Evolutionary conservation across 2,797 vertebrate species (phyloP).

Genomic region (Zenarchopterus dispar): DNA sequence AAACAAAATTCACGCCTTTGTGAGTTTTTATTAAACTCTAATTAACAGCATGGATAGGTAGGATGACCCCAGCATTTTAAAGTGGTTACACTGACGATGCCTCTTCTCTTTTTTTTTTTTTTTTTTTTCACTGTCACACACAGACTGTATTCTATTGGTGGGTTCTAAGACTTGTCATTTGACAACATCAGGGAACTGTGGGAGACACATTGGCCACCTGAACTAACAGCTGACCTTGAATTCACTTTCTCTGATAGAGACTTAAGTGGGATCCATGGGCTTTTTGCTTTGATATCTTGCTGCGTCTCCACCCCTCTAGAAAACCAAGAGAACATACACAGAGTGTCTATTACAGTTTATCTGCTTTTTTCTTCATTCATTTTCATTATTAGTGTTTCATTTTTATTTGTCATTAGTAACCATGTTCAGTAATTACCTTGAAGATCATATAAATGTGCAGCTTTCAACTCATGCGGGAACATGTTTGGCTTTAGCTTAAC

Average conservation of each 20-base stretch:
- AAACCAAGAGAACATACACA: slow-evolving; percentile 22
- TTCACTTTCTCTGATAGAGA: slow-evolving; percentile 76
- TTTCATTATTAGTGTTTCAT: no score
- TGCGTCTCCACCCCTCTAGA: slow-evolving; percentile 29
- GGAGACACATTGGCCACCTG: slow-evolving; percentile 58
- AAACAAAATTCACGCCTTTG: slow-evolving; percentile 52
- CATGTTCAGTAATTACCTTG: not conserved
- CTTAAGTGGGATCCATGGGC: slow-evolving; percentile 75
- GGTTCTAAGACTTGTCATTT: slow-evolving; percentile 64
- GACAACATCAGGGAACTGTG: slow-evolving; percentile 49
- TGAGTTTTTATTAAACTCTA: slow-evolving; percentile 63
- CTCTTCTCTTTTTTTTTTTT: slow-evolving; percentile 13
- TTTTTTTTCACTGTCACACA: not conserved
- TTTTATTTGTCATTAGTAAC: slow-evolving; percentile 11
- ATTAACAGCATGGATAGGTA: slow-evolving; percentile 53
- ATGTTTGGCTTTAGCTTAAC: not conserved
- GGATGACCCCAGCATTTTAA: slow-evolving; percentile 53
- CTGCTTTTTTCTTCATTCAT: not conserved
- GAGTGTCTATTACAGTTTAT: not conserved
- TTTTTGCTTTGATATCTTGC: slow-evolving; percentile 62
- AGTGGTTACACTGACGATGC: slow-evolving; percentile 40
- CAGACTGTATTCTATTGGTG: slow-evolving; percentile 23
- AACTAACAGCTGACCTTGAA: slow-evolving; percentile 75
- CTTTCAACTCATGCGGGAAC: no score
- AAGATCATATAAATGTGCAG: not conserved